A percentile compares a stretch with the other conserved stretches of the same genome.
phyloP scores from a whole-genome alignment of 2,888 invertebrate genomes.

The Anaspis maculata region DNA sequence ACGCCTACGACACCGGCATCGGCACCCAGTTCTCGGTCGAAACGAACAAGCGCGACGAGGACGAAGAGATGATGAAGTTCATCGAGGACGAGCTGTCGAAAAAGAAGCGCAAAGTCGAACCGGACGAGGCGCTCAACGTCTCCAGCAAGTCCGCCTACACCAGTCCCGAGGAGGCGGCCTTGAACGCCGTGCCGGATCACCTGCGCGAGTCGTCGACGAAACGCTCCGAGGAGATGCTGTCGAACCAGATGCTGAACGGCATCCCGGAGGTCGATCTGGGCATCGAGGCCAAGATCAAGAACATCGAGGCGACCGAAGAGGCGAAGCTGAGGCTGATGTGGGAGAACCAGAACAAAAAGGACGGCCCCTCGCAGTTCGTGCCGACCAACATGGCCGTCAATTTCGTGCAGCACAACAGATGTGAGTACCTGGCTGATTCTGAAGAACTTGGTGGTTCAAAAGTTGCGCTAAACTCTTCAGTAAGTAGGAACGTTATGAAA shows the following conservation, averaged over 20 bases:
- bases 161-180: slow-evolving; percentile 83
- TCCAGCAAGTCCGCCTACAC: slow-evolving; percentile 21
- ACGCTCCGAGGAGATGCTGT: slow-evolving; percentile 96
- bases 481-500: too few relatives aligned
- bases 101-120: slow-evolving; percentile 51
- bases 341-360: slow-evolving; percentile 85
- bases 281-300: slow-evolving; percentile 97
- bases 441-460: too few relatives aligned
- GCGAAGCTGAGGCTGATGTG: slow-evolving; percentile 88
- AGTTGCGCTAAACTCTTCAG: too few relatives aligned
- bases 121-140: slow-evolving; percentile 13
- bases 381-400: slow-evolving; percentile 98
- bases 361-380: slow-evolving; percentile 90
- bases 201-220: slow-evolving; percentile 78
- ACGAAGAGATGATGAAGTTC: slow-evolving; percentile 95
- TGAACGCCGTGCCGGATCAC: slow-evolving; percentile 77
- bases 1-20: slow-evolving; percentile 88
- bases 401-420: slow-evolving; percentile 95
- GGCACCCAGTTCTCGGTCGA: slow-evolving; percentile 97
- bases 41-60: slow-evolving; percentile 96
- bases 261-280: slow-evolving; percentile 99
- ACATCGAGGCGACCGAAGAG: slow-evolving; percentile 98
- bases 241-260: slow-evolving; percentile 99
- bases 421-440: slow-evolving; percentile 56
- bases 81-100: slow-evolving; percentile 84